These are phyloP conservation scores for Rhinatrema bivittatum DNA, from an alignment of 2,797 vertebrate species.

Conservation along the genomic window DNA sequence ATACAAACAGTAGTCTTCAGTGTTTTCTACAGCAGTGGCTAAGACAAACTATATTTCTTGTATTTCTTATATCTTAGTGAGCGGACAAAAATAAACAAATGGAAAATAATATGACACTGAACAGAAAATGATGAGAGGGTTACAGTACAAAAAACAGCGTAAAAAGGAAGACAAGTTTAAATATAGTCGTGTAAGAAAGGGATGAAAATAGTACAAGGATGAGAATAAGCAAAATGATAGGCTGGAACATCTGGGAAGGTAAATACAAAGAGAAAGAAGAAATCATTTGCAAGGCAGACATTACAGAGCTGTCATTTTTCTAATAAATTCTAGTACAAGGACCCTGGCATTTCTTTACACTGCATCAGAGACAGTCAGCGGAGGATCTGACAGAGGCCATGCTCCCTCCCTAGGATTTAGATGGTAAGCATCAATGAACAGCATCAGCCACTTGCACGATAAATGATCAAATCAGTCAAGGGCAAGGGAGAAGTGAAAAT, in stretches of 20 bases:
- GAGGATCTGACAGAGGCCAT: no score
- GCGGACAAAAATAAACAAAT: constrained; percentile 74
- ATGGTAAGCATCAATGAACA: no score
- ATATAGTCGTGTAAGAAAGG: constrained; percentile 97
- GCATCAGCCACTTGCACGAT: no score
- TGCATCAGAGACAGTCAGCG: no score
- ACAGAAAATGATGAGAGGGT: constrained; percentile 52
- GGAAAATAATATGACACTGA: constrained; percentile 63
- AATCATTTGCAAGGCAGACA: constrained; percentile 2
- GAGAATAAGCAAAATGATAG: constrained; percentile 99
- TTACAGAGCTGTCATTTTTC: no score
- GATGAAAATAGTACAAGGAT: constrained; percentile 98
- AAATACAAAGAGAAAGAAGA: constrained; percentile 66
- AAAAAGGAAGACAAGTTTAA: constrained; percentile 98
- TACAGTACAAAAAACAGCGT: constrained; percentile 98
- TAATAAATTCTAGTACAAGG: no score
- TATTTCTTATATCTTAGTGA: constrained; percentile 82
- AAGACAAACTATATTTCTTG: constrained; percentile 74
- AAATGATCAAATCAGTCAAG: no score
- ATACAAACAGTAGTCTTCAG: constrained; percentile 63
- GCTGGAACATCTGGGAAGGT: constrained; percentile 96
- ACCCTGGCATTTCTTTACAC: no score
- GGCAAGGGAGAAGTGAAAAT: no score
- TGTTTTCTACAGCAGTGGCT: constrained; percentile 69
- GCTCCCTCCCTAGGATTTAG: no score